These are phyloP conservation scores for Narcine bancroftii DNA, from an alignment of 2,113 vertebrate species.

Conservation along the genomic window DNA sequence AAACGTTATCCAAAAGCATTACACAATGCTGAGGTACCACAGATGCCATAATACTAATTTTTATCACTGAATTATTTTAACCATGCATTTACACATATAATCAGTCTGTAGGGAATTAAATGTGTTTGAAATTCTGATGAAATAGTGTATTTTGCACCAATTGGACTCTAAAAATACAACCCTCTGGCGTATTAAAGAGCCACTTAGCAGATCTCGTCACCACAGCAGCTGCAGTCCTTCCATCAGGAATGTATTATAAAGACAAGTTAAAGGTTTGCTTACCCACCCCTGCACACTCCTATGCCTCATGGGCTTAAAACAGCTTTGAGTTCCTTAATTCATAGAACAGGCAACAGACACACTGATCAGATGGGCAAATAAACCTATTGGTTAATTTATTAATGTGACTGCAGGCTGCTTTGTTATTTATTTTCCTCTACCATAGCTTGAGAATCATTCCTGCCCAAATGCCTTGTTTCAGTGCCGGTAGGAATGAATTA, in stretches of 20 bases:
- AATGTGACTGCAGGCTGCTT: slow-evolving; percentile 64
- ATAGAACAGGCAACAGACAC: slow-evolving; percentile 52
- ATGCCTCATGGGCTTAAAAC: slow-evolving; percentile 12
- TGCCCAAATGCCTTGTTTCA: slow-evolving; percentile 59
- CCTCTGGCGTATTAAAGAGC: not conserved
- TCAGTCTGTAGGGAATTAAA: not conserved
- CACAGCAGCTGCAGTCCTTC: slow-evolving; percentile 36
- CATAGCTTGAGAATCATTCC: slow-evolving; percentile 58
- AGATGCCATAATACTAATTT: not conserved
- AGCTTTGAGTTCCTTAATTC: slow-evolving; percentile 46
- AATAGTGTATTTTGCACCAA: slow-evolving; percentile 13
- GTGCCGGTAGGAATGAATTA: slow-evolving; percentile 65
- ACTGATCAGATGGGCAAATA: slow-evolving; percentile 71
- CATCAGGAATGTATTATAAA: slow-evolving; percentile 26
- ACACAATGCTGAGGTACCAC: not conserved
- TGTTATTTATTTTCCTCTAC: slow-evolving; percentile 64
- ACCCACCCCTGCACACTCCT: slow-evolving; percentile 16
- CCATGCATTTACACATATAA: not conserved
- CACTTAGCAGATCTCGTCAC: slow-evolving; percentile 28
- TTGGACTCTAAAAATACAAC: not conserved
- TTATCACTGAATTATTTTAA: not conserved
- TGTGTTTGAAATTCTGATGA: slow-evolving; percentile 12
- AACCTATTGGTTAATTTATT: slow-evolving; percentile 68
- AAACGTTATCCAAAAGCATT: not conserved
- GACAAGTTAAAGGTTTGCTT: slow-evolving; percentile 1